A percentile compares a stretch with the other conserved stretches of the same genome.
These are phyloP conservation scores for Oxyscelio sp. DNA, from an alignment of 2,888 invertebrate genomes.

Conservation along the genomic window DNA sequence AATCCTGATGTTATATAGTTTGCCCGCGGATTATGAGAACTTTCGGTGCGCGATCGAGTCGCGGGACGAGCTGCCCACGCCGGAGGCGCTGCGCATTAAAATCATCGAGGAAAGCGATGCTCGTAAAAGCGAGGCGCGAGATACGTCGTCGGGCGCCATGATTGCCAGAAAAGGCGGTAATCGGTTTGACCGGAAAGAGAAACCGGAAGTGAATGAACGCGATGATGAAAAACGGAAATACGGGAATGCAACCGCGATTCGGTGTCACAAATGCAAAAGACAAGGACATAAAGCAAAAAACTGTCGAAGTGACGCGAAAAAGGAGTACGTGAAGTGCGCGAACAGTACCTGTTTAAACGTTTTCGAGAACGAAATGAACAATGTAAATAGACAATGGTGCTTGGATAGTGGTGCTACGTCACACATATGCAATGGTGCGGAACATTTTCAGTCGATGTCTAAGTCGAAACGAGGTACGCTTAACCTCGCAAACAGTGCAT, in stretches of 20 bases:
- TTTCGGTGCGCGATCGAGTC: slow-evolving; percentile 18
- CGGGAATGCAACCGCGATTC: too few relatives aligned
- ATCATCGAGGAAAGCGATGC: neutral
- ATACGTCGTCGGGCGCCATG: slow-evolving; percentile 2
- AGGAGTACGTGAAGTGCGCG: too few relatives aligned
- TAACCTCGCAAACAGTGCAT: slow-evolving; percentile 23
- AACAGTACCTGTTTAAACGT: too few relatives aligned
- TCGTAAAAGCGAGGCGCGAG: neutral
- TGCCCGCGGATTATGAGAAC: slow-evolving; percentile 47
- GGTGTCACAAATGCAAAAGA: neutral
- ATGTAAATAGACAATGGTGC: neutral
- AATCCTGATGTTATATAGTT: slow-evolving; percentile 52
- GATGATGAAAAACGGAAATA: neutral
- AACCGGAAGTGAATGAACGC: neutral
- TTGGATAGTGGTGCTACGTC: neutral
- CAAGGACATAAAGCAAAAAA: neutral
- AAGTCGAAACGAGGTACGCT: neutral
- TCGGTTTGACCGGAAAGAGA: too few relatives aligned
- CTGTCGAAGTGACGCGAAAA: too few relatives aligned
- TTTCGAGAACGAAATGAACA: neutral
- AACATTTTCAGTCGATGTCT: neutral
- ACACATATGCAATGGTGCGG: slow-evolving; percentile 3
- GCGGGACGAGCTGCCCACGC: too few relatives aligned
- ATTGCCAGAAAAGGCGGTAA: too few relatives aligned
- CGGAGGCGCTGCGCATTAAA: too few relatives aligned